Base-by-base conservation (phyloP, 2,888 invertebrate genomes). In the Netelia fuscicornis region DNA sequence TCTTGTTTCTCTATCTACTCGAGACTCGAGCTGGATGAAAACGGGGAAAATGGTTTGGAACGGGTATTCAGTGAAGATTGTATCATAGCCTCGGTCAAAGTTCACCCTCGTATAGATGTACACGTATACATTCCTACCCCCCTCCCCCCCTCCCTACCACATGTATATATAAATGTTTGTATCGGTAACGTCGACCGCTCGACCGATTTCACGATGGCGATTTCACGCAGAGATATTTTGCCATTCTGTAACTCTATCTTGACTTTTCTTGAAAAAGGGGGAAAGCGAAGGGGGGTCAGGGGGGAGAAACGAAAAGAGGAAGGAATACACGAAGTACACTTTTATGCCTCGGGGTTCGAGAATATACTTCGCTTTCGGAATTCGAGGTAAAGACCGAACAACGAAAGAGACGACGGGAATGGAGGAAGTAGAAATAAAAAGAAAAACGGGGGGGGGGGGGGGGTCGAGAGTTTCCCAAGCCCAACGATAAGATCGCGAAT, bases 401-500 rank as follows among this genome's bases (percentile, higher is more conserved):
- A 70, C n/a, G 56, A 71, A 70, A 2, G 48, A 48, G 2, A 48
- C n/a, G 56, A 56, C 20, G 58, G 9, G 58, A 58, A 9, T 42
- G 52, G 72, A 56, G 17, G 60, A 67, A 75, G 56, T 13, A 25
- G 37, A 64, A 60, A 76, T 62, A 70, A 70, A 60, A 48, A 30
- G 30, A 76, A 80, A 6, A 37, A 20, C 17, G 20, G 20, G 20
- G 20, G 20, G 20, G 1, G 20, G 20, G 1, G 1, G 20, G 20
- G 20, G 20, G 20, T 37, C 37, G 37, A 37, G 37, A 52, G 11
- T 64, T 11, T 62, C 17, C n/a, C 17, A 42, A 5, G 20, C 65
- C 17, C n/a, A 48, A 70, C 64, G 68, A n/a, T 64, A 81, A 88
- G 85, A 89, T 84, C 85, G 87, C 83, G 87, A 88, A 89, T 90